phyloP scores from a whole-genome alignment of 2,113 vertebrate species.

The Ailurus styani region DNA sequence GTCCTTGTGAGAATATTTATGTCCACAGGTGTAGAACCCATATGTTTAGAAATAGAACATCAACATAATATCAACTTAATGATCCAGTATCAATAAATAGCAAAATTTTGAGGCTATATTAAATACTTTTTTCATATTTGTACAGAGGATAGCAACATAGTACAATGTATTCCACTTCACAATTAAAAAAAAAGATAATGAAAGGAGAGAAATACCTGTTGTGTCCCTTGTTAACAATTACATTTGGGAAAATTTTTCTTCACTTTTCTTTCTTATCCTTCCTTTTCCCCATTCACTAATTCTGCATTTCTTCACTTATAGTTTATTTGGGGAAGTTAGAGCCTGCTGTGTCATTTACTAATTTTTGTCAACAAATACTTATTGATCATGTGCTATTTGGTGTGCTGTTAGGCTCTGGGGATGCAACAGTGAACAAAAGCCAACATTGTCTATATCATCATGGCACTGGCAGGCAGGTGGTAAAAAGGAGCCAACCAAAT shows the following conservation, averaged over 20 bases:
- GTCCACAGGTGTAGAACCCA: not conserved
- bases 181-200: not conserved
- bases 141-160: not conserved
- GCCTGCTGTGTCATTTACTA: not conserved
- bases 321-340: not conserved
- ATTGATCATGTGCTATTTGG: not conserved
- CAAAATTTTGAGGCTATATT: not conserved
- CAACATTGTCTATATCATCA: rapidly evolving
- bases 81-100: not conserved
- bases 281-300: not conserved
- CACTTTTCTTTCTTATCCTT: not conserved
- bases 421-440: not conserved
- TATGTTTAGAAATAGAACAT: not conserved
- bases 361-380: not conserved
- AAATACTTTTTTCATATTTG: not conserved
- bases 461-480: not conserved
- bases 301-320: not conserved
- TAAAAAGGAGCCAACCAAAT: not conserved
- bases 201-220: not conserved
- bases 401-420: not conserved
- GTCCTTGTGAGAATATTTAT: not conserved
- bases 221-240: not conserved
- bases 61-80: not conserved
- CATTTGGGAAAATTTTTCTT: not conserved
- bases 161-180: not conserved